Evolutionary conservation across 2,797 vertebrate genomes (phyloP).

Genomic region (Spondyliosoma cantharus): DNA sequence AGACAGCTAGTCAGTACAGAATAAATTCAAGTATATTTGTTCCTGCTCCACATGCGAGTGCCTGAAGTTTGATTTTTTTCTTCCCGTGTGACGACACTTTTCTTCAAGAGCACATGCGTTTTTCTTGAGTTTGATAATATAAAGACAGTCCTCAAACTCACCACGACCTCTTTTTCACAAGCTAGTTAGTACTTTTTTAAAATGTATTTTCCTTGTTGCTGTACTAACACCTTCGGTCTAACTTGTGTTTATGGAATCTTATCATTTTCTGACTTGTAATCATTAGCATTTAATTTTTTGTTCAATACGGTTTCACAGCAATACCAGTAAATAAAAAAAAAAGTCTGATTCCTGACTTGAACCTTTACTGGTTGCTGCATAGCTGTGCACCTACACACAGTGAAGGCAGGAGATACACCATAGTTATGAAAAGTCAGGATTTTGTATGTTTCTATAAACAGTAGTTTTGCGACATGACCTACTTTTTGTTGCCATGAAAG

Average conservation of each 20-base stretch:
- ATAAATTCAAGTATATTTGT: too few relatives aligned
- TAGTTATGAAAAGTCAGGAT: slow-evolving; percentile 9
- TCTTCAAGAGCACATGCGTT: too few relatives aligned
- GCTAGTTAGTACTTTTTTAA: too few relatives aligned
- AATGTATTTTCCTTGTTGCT: too few relatives aligned
- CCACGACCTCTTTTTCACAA: too few relatives aligned
- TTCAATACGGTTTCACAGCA: neutral
- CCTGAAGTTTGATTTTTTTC: too few relatives aligned
- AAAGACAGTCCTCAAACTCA: too few relatives aligned
- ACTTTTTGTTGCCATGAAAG: slow-evolving; percentile 32
- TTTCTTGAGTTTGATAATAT: too few relatives aligned
- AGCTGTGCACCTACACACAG: neutral
- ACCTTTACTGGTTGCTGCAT: neutral
- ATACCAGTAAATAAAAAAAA: neutral
- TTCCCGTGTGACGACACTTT: too few relatives aligned
- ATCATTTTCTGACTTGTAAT: neutral
- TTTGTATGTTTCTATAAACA: slow-evolving; percentile 26
- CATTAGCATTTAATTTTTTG: neutral
- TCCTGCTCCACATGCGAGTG: too few relatives aligned
- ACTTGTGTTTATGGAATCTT: neutral
- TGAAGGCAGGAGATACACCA: neutral
- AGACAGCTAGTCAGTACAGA: too few relatives aligned
- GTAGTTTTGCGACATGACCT: slow-evolving; percentile 46
- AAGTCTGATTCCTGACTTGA: neutral
- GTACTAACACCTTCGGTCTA: too few relatives aligned